Percentiles rank a stretch among this genome's conserved stretches.
These are phyloP conservation scores for Hermetia illucens DNA, from an alignment of 1,140 invertebrate genomes.

Conservation along the genomic window DNA sequence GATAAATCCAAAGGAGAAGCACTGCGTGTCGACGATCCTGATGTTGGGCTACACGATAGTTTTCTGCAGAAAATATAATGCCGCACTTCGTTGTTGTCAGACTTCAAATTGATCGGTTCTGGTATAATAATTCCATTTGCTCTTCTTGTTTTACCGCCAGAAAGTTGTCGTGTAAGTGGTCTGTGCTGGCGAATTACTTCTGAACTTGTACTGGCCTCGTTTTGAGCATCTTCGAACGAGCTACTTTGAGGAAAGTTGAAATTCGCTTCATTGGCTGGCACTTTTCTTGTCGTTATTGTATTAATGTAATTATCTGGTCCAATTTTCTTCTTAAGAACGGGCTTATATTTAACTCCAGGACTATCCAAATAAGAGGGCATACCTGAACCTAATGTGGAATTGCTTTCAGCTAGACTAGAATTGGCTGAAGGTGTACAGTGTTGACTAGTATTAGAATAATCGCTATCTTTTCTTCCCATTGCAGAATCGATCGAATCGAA, in stretches of 20 bases:
- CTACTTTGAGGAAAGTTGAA: slow-evolving; percentile 38
- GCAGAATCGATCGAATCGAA: too few relatives aligned
- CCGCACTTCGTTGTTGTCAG: too few relatives aligned
- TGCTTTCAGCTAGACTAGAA: not conserved
- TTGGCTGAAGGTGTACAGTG: too few relatives aligned
- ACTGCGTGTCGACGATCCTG: slow-evolving; percentile 26
- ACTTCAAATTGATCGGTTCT: not conserved
- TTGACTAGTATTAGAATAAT: too few relatives aligned
- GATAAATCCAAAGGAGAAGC: slow-evolving; percentile 24
- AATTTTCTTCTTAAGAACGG: slow-evolving; percentile 43
- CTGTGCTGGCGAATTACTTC: slow-evolving; percentile 22
- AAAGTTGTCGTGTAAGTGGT: slow-evolving; percentile 23
- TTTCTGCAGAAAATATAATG: slow-evolving; percentile 13
- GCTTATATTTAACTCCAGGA: slow-evolving; percentile 33
- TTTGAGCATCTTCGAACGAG: too few relatives aligned
- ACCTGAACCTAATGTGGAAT: too few relatives aligned
- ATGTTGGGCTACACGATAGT: slow-evolving; percentile 22
- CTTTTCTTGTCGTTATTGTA: slow-evolving; percentile 42
- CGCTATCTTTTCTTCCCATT: too few relatives aligned
- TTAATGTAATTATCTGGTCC: slow-evolving; percentile 51
- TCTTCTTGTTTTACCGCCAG: slow-evolving; percentile 22
- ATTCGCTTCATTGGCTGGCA: slow-evolving; percentile 29
- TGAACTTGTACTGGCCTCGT: slow-evolving; percentile 6
- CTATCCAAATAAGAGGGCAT: slow-evolving; percentile 1
- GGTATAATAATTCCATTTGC: not conserved